Conservation (phyloP, 1,140 invertebrate genomes). For the Protaetia brevitarsis region DNA sequence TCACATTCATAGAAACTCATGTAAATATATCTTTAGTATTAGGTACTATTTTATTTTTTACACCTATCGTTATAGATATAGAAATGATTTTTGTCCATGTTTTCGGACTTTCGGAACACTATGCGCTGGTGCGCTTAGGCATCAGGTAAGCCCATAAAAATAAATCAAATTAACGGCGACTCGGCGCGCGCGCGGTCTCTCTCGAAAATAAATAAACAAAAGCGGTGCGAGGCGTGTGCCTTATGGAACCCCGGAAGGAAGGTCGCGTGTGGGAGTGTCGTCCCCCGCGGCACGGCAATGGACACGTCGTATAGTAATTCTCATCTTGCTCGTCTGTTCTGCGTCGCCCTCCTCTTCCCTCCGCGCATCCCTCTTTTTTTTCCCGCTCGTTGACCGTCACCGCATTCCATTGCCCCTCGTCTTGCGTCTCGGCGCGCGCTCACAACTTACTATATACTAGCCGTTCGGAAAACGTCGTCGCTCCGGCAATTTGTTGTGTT, state of each 20-base stretch:
- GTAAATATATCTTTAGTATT: too few relatives aligned
- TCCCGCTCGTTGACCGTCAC: constrained; percentile 33
- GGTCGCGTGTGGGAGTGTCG: constrained; percentile 15
- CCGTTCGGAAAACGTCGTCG: constrained; percentile 32
- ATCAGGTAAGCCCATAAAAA: neutral
- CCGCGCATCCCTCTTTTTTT: too few relatives aligned
- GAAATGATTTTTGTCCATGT: too few relatives aligned
- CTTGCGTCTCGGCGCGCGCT: too few relatives aligned
- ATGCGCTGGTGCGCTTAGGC: neutral
- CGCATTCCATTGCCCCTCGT: constrained; percentile 37
- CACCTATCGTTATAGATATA: too few relatives aligned
- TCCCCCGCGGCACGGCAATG: neutral
- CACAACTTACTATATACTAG: too few relatives aligned
- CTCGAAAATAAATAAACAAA: constrained; percentile 7
- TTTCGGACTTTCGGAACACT: neutral
- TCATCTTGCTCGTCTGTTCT: neutral
- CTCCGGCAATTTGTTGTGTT: neutral
- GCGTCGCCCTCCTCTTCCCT: neutral
- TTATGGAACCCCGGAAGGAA: constrained; percentile 20
- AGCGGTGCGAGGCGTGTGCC: constrained; percentile 3
- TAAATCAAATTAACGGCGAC: neutral
- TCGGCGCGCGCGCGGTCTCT: too few relatives aligned
- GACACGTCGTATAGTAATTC: neutral
- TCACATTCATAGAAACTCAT: too few relatives aligned
- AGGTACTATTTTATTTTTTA: too few relatives aligned